Evolutionary conservation across 2,888 invertebrate species (phyloP), one percentile per base, ranked within the genome.

Genomic region (Aradus depressus): DNA sequence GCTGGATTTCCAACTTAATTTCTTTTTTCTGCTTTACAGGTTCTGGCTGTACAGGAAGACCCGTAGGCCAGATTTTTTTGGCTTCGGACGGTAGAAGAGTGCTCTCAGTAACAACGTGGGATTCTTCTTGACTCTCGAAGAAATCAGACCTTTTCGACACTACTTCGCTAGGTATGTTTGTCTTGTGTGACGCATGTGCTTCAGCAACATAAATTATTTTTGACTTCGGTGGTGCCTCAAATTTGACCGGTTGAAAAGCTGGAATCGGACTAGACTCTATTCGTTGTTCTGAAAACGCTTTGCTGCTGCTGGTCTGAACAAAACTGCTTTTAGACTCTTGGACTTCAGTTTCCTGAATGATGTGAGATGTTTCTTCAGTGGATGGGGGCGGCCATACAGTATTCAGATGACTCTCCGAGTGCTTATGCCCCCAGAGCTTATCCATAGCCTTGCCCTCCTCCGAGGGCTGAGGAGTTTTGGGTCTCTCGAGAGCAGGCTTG

Each of bases 41-140:
- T 44, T 58, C 52, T 14, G 50, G 23, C 16, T 51, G 50, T 10
- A 49, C 22, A 3, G 54, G 50, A 16, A 50, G 19, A 34, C 63
- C 64, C 26, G 71, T 70, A 1, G 72, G 69, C 73, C 73, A 75
- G 3, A 68, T 64, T 62, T 70, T 72, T 53, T 70, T 69, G 2
- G 69, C 66, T 60, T 69, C 67, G n/a, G 72, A 72, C 3, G 71
- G 70, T 58, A 65, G 67, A 10, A 68, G 61, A 54, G 64, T 66
- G 42, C 63, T 64, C 47, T 72, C 71, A 5, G 38, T 44, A 4
- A 54, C 51, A n/a, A 54, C 49, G 39, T 51, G 18, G 18, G 53
- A 53, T 16, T 32, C 25, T 38, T 50, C 41, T n/a, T 43, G 38
- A 19, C 44, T 53, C 58, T 63, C 22, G 60, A 58, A 26, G 59